Base-by-base conservation (phyloP, 1,140 invertebrate species). In the Drosophila ironensis region DNA sequence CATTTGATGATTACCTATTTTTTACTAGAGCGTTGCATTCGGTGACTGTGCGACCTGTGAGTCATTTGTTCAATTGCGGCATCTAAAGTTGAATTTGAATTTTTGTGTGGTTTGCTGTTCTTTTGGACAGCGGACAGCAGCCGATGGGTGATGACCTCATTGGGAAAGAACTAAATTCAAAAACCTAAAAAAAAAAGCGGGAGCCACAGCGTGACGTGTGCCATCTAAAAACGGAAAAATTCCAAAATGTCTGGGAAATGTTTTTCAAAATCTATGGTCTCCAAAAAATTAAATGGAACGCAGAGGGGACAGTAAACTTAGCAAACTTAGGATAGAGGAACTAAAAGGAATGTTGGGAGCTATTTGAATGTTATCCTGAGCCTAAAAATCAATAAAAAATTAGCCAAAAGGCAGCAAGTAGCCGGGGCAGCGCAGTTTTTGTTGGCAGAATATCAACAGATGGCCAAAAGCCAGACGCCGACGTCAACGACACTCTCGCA, bases 41-140 rank as follows among this genome's bases (percentile, higher is more conserved):
- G 8, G 35, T 3, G 16, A n/a, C n/a, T n/a, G n/a, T n/a, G n/a
- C n/a, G n/a, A n/a, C n/a, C 37, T 67, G 56, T 72, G 56, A 74
- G 51, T 68, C 64, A 54, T 24, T 14, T 35, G 4, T 30, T 63
- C 38, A 78, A 69, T 63, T 73, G 69, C 51, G 75, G 70, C 74
- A 80, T 80, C 69, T 44, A 6, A 63, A 48, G 30, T 63, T 48
- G 9, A 17, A 24, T 17, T 25, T n/a, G n/a, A n/a, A n/a, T n/a
- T n/a, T n/a, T n/a, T n/a, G n/a, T n/a, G n/a, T n/a, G n/a, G 2
- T 30, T 41, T 14, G 12, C 12, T 14, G 0, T 35, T 42, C 6
- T 33, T n/a, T 35, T 44, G 52, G 20, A 30, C n/a, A 44, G 47
- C 20, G 22, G n/a, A 24, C 30, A 37, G 19, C 19, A 11, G 35